Evolutionary conservation across 2,888 invertebrate species (phyloP), one percentile per base, ranked within the genome.

Genomic region (Papilio elwesi): DNA sequence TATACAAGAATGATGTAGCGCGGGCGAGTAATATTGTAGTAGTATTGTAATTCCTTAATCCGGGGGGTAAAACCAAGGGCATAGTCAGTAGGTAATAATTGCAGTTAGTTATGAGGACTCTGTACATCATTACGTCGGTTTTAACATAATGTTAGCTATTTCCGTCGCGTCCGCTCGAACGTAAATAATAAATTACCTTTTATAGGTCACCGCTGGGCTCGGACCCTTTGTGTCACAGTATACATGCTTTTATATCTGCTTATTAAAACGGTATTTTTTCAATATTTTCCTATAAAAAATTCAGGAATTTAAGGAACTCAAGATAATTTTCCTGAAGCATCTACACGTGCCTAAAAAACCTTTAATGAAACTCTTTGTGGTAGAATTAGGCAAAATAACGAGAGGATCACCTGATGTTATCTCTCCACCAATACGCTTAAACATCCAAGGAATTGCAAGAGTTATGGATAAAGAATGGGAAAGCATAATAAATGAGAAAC

Each of bases 171-270:
- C 49, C 49, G 51, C 65, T 65, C 65, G 26, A 26, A 36, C 65
- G 65, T 65, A 65, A 65, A 65, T 65, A 65, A 65, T 51, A 65
- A 51, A 65, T 65, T 51, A 51, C 51, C 26, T 65, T 65, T 36
- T 51, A 65, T 65, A 36, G 65, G 65, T 51, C 65, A 38, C 51
- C 49, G 49, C 36, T 13, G n/a, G 49, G n/a, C n/a, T 11, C 36
- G 51, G 65, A 51, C 65, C 65, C 65, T 51, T 65, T 65, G 57
- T 59, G 65, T 65, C 65, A 49, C 48, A 51, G n/a, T 65, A 65
- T 9, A 65, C n/a, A n/a, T n/a, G n/a, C 16, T 64, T 64, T 47
- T 48, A 48, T 48, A 26, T 64, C 11, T 13, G 6, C 16, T 13
- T 26, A 49, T 51, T 36, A n/a, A 51, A 36, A 57, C 36, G 12